A percentile compares a stretch with the other conserved stretches of the same genome.
Evolutionary conservation across 2,113 vertebrate genomes (phyloP).

Genomic region (Hippocampus barbouri): DNA sequence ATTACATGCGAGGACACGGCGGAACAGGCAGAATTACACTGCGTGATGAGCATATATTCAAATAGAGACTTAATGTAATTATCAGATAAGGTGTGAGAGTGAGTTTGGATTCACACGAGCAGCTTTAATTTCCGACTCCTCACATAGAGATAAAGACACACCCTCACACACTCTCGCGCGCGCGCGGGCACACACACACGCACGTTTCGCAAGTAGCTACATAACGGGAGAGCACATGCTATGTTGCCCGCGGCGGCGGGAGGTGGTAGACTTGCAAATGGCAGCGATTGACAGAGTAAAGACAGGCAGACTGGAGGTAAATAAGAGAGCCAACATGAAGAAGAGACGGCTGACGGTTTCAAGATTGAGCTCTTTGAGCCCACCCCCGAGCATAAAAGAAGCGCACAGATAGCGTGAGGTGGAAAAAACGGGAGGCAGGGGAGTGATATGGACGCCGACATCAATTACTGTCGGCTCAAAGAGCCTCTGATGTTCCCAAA

Average conservation of each 20-base stretch:
- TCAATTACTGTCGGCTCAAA: conserved; percentile 22
- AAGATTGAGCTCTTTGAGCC: background rate
- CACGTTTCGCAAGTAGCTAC: conserved; percentile 18
- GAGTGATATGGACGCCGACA: conserved; percentile 40
- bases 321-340: background rate
- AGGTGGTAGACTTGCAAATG: conserved; percentile 50
- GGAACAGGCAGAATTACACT: conserved; percentile 5
- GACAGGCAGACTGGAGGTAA: background rate
- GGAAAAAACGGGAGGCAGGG: conserved; percentile 33
- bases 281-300: conserved; percentile 46
- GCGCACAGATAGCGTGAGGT: conserved; percentile 26
- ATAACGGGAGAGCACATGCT: conserved; percentile 4
- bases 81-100: conserved; percentile 8
- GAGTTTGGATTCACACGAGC: conserved; percentile 34
- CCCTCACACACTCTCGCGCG: conserved; percentile 1
- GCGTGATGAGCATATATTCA: conserved; percentile 6
- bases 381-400: conserved; percentile 17
- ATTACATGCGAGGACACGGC: conserved; percentile 4
- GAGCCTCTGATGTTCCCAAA: conserved; percentile 29
- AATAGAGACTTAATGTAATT: conserved; percentile 25
- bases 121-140: conserved; percentile 23
- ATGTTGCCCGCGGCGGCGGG: conserved; percentile 25
- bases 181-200: conserved; percentile 7
- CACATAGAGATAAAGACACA: background rate
- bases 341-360: background rate